Evolutionary conservation across 2,113 vertebrate genomes (phyloP).

Genomic region (Lathamus discolor): DNA sequence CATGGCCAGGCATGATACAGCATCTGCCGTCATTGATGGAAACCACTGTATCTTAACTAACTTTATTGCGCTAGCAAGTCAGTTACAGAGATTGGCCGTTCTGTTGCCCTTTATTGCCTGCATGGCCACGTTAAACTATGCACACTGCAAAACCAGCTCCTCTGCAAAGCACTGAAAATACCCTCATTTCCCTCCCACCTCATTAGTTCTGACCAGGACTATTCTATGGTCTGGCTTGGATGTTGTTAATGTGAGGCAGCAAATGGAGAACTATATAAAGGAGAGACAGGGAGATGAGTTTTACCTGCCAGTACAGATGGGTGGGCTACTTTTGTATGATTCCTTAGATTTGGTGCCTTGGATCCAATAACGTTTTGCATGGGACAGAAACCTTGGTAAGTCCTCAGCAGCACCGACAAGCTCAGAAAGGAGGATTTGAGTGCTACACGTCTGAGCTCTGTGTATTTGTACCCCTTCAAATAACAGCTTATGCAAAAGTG

Average conservation of each 20-base stretch:
- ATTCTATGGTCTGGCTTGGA: background rate
- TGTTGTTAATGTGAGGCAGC: background rate
- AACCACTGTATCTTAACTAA: background rate
- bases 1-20: background rate
- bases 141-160: background rate
- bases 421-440: background rate
- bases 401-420: background rate
- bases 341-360: conserved; percentile 75
- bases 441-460: background rate
- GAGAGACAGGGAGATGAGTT: background rate
- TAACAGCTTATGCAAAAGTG: background rate
- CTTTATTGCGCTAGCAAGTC: background rate
- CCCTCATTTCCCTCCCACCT: background rate
- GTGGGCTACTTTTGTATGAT: conserved; percentile 61
- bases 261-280: background rate
- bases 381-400: conserved; percentile 39
- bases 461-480: conserved; percentile 30
- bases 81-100: background rate
- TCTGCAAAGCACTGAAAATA: background rate
- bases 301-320: conserved; percentile 47
- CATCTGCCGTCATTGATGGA: background rate
- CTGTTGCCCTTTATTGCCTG: background rate
- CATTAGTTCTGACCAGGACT: background rate
- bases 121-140: background rate
- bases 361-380: conserved; percentile 54